Base-by-base conservation (phyloP, 2,888 invertebrate species). In the Agriopis marginaria region DNA sequence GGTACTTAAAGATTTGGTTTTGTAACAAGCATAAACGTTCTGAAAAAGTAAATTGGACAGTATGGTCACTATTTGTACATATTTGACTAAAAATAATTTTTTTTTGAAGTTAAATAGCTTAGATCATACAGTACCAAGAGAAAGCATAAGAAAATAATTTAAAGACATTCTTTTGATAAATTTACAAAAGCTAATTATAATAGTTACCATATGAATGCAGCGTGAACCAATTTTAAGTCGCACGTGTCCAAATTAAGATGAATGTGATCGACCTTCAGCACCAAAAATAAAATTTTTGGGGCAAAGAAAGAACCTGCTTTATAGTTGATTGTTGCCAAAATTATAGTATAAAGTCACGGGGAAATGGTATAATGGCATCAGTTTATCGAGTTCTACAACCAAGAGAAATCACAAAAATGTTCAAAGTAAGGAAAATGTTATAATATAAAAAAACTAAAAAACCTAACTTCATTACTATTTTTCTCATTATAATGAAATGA, bases 221-320 rank as follows among this genome's bases (percentile, higher is more conserved):
- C 12, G 32, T 66, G 63, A 61, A 62, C 66, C 62, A 66, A 69
- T 63, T 72, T 62, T 32, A 12, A 72, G 70, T 72, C 75, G 72
- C 74, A 73, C 75, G 78, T 77, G 68, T 74, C 69, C 70, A 63
- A 74, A 53, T 50, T 68, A 63, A 71, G 59, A 79, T 61, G 81
- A 82, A 84, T 83, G 83, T 82, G 7, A 74, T 63, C 75, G 78
- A 73, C 84, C 82, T 84, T 80, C 81, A 71, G 63, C 63, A 7
- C 68, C 63, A 42, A 40, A 77, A 74, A 71, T 75, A 55, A 12
- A 51, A 74, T 73, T 62, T 74, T 69, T 75, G 74, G 72, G 70
- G 72, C 70, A 78, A 79, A 77, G 63, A 60, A 54, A 75, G 73
- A 79, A 79, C 79, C 70, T 68, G 77, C 69, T 73, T 58, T 7